Percentiles rank a stretch among this genome's conserved stretches.
These are phyloP conservation scores for Azorinus chamasolen DNA, from an alignment of 2,888 invertebrate species.

Conservation along the genomic window DNA sequence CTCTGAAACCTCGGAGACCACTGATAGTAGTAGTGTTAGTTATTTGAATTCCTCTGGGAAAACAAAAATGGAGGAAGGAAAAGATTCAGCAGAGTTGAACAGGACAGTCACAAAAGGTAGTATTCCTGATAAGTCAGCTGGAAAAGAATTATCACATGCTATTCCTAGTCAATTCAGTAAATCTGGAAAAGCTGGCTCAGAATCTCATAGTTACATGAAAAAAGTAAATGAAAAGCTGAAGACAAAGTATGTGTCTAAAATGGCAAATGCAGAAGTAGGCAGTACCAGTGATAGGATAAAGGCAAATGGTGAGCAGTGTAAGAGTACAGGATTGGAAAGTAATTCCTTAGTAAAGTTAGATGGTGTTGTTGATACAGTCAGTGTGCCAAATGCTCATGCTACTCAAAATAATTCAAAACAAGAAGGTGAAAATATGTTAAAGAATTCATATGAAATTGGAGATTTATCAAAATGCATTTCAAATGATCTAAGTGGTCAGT, in stretches of 20 bases:
- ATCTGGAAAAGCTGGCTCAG: neutral
- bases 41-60: no score
- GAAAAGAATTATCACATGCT: no score
- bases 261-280: slow-evolving; percentile 9
- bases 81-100: neutral
- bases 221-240: slow-evolving; percentile 1
- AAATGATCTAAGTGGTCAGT: neutral
- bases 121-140: neutral
- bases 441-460: no score
- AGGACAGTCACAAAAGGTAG: neutral
- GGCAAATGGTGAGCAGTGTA: neutral
- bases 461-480: no score
- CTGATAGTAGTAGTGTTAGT: no score
- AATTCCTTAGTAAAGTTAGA: neutral
- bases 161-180: neutral
- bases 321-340: slow-evolving; percentile 6
- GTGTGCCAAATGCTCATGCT: no score
- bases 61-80: no score
- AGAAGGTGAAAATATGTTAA: no score
- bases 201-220: slow-evolving; percentile 3
- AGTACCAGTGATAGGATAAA: neutral
- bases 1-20: no score
- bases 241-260: slow-evolving; percentile 15
- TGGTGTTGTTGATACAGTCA: neutral
- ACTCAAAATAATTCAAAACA: no score